Evolutionary conservation across 2,113 vertebrate genomes (phyloP).

Genomic region (Tragelaphus imberbis): DNA sequence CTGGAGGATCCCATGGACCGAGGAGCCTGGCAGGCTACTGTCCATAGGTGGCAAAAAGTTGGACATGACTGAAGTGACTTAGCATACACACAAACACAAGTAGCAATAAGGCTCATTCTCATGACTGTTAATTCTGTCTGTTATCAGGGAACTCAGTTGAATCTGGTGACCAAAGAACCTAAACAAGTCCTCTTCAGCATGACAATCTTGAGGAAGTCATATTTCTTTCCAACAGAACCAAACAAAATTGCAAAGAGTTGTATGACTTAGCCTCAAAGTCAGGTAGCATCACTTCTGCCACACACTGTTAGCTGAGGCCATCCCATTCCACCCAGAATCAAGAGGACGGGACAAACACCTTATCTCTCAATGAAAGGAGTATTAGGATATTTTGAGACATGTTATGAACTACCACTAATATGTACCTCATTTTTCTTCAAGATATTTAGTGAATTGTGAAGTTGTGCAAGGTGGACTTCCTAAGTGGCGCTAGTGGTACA

Average conservation of each 20-base stretch:
- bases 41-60: background rate
- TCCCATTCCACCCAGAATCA: background rate
- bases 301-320: background rate
- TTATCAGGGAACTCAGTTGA: background rate
- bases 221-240: background rate
- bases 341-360: background rate
- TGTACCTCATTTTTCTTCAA: background rate
- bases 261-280: background rate
- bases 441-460: background rate
- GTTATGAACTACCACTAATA: background rate
- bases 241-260: background rate
- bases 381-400: background rate
- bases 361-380: background rate
- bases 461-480: background rate
- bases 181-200: background rate
- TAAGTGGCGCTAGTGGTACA: background rate
- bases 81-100: background rate
- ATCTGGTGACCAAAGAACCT: background rate
- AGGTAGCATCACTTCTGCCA: background rate
- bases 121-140: background rate
- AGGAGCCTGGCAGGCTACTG: background rate
- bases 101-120: background rate
- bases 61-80: background rate
- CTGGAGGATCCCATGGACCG: background rate
- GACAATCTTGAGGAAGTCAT: background rate